phyloP scores from a whole-genome alignment of 2,113 vertebrate genomes.

The Ptyas mucosa region DNA sequence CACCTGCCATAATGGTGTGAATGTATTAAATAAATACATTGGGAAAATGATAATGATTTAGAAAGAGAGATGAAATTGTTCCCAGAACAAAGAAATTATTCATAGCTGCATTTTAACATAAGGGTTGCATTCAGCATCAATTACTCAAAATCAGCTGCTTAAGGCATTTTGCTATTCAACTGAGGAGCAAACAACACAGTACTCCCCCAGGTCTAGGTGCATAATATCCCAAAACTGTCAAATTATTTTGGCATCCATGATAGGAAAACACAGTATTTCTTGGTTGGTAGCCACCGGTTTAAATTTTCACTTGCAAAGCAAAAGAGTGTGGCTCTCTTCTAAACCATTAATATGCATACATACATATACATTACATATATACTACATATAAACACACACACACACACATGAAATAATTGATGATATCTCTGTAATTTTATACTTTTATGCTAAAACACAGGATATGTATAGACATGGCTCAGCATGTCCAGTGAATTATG shows the following conservation, averaged over 20 bases:
- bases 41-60: not conserved
- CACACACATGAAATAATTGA: slow-evolving; percentile 54
- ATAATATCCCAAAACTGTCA: not conserved
- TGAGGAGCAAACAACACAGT: not conserved
- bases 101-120: not conserved
- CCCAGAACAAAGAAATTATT: not conserved
- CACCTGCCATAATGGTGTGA: not conserved
- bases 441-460: slow-evolving; percentile 65
- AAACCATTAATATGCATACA: not conserved
- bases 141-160: not conserved
- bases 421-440: slow-evolving; percentile 65
- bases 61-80: not conserved
- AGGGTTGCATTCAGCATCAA: not conserved
- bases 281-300: slow-evolving; percentile 50
- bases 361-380: not conserved
- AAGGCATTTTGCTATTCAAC: not conserved
- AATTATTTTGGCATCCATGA: not conserved
- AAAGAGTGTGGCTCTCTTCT: slow-evolving; percentile 40
- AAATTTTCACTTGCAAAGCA: slow-evolving; percentile 53
- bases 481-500: slow-evolving; percentile 65
- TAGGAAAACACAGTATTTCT: slow-evolving; percentile 45
- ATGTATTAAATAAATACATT: not conserved
- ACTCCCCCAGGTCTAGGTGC: not conserved
- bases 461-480: slow-evolving; percentile 54
- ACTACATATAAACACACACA: not conserved